Percentiles rank a stretch among this genome's conserved stretches.
Conservation (phyloP, 2,797 vertebrate genomes). For the Tarsius wallacei region DNA sequence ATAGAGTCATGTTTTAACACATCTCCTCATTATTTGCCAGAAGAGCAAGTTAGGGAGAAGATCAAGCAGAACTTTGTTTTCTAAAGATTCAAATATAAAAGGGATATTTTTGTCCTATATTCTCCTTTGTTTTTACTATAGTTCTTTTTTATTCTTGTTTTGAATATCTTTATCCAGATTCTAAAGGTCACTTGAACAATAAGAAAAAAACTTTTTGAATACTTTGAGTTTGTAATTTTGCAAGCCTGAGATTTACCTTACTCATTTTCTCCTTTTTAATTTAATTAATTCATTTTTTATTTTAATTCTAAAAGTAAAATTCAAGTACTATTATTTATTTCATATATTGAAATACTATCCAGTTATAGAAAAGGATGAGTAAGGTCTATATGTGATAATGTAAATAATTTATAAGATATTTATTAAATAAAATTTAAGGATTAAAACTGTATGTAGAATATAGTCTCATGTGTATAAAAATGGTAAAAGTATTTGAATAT, state of each 20-base stretch:
- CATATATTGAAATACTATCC: background rate
- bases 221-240: background rate
- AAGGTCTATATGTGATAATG: background rate
- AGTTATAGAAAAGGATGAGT: background rate
- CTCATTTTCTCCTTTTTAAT: background rate
- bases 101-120: background rate
- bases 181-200: background rate
- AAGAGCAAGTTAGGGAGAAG: background rate
- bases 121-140: background rate
- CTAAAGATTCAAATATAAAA: background rate
- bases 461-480: background rate
- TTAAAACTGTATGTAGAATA: background rate
- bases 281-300: background rate
- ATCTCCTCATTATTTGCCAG: conserved; percentile 3
- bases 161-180: background rate
- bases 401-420: conserved; percentile 1
- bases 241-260: conserved; percentile 22
- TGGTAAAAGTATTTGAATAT: background rate
- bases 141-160: background rate
- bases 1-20: background rate
- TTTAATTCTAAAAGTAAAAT: background rate
- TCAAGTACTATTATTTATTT: background rate
- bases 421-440: conserved; percentile 35
- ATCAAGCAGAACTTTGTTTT: conserved; percentile 39
- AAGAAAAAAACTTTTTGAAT: background rate